These are phyloP conservation scores for Ascidia mentula DNA, from an alignment of 23 tunicate genomes.

Conservation along the genomic window DNA sequence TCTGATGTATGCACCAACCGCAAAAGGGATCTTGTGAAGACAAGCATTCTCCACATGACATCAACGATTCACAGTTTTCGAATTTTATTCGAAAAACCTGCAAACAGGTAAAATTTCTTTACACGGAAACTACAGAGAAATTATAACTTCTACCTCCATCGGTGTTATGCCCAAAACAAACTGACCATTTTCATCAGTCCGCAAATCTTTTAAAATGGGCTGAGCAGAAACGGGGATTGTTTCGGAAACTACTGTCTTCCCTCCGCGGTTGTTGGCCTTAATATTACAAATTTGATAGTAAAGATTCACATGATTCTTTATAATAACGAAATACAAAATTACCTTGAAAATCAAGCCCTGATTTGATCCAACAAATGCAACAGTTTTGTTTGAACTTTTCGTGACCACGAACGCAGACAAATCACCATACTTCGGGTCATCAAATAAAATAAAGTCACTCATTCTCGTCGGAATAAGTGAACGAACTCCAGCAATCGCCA, in stretches of 20 bases:
- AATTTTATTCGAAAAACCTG: slow-evolving; percentile 33
- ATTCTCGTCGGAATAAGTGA: not conserved
- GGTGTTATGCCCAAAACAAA: not conserved
- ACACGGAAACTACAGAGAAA: not conserved
- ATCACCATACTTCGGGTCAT: not conserved
- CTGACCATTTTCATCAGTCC: not conserved
- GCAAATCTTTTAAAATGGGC: not conserved
- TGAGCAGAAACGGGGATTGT: not conserved
- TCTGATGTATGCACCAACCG: slow-evolving; percentile 75
- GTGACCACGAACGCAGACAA: not conserved
- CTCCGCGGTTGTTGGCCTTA: not conserved
- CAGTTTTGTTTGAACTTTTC: not conserved
- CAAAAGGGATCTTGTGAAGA: slow-evolving; percentile 64
- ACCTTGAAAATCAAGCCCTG: not conserved
- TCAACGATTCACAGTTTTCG: slow-evolving; percentile 34
- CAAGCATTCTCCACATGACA: slow-evolving; percentile 33
- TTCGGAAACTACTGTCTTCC: not conserved
- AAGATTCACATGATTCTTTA: not conserved
- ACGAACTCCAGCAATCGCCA: not conserved
- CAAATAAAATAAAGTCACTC: not conserved
- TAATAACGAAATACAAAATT: not conserved
- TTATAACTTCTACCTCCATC: not conserved
- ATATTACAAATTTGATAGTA: no score
- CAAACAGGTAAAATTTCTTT: not conserved
- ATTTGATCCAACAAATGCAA: not conserved